Evolutionary conservation across 2,113 vertebrate species (phyloP), one percentile per base, ranked within the genome.

Genomic region (Chunga burmeisteri): DNA sequence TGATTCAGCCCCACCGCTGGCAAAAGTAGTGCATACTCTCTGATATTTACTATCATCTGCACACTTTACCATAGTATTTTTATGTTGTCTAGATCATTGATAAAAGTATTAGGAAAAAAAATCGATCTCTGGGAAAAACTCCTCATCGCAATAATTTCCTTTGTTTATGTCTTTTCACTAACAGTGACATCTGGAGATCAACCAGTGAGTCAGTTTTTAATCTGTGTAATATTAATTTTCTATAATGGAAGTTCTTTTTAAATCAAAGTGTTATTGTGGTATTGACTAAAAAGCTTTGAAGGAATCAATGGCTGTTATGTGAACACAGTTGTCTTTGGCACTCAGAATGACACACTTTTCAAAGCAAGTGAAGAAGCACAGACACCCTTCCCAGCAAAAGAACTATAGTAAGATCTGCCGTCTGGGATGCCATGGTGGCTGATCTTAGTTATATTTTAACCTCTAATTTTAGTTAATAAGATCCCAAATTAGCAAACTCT

Each of bases 271-370:
- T 75, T 91, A 42, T 36, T 84, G 44, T 65, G 47, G 16, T 68
- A 94, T 93, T 90, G 84, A 85, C 87, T 93, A 67, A 70, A 73
- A 96, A 85, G 81, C 90, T 93, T 89, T 96, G 93, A 75, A 93
- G 66, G 29, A 91, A 95, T 95, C 84, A 94, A 79, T 81, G 63
- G 52, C 91, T 75, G 44, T 61, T 86, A 77, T 7, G 46, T 73
- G 84, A 91, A 61, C 78, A 75, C 16, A 47, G 68, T 52, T 5
- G 0, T 65, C 65, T 68, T 14, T 47, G 79, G 72, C 40, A 40
- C 77, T 79, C 65, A 75, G 65, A 94, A 67, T 65, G 66, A 82
- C 15, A 47, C 10, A 61, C 34, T 84, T 79, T 79, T 80, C 84
- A 79, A 94, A 96, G 80, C 49, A 72, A 67, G 34, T 1, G 0